phyloP scores from a whole-genome alignment of 1,140 invertebrate genomes.

The Nebria ingens region DNA sequence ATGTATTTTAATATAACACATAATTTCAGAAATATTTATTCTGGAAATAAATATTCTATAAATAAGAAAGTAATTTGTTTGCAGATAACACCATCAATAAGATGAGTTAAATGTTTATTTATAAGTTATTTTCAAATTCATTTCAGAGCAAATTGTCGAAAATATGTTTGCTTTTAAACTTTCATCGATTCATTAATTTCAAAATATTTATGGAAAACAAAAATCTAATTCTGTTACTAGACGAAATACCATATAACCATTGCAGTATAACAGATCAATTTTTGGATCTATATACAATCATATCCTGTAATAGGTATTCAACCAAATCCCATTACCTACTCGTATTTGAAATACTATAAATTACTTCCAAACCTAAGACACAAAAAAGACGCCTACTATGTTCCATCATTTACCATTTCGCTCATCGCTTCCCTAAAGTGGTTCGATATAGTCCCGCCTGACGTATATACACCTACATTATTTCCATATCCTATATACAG shows the following conservation, averaged over 20 bases:
- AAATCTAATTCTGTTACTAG: neutral
- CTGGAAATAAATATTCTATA: too few relatives aligned
- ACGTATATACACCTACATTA: too few relatives aligned
- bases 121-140: neutral
- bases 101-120: neutral
- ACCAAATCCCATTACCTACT: neutral
- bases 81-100: neutral
- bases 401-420: neutral
- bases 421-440: neutral
- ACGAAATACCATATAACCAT: neutral
- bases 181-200: neutral
- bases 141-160: neutral
- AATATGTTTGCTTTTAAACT: neutral
- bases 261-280: neutral
- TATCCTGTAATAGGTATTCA: neutral
- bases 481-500: too few relatives aligned
- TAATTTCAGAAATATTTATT: too few relatives aligned
- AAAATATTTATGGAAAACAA: neutral
- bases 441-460: neutral
- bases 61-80: too few relatives aligned
- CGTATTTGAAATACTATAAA: neutral
- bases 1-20: too few relatives aligned
- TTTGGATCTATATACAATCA: neutral
- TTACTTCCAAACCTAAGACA: neutral
- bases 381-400: neutral